A percentile compares a stretch with the other conserved stretches of the same genome.
Evolutionary conservation across 2,888 invertebrate species (phyloP).

Genomic region (Alloscopus bannaensis): DNA sequence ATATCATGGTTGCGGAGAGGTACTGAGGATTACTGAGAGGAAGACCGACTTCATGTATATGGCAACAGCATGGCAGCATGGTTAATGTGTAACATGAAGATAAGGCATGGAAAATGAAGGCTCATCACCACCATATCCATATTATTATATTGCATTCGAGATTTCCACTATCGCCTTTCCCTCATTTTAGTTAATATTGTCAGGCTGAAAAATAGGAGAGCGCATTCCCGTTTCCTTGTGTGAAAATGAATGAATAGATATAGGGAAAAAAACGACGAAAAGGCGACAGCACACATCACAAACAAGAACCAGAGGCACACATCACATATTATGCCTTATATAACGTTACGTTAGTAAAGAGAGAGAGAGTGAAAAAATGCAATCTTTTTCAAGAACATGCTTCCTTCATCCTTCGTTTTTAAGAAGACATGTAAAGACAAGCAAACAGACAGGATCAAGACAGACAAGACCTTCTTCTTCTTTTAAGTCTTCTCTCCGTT

Average conservation of each 20-base stretch:
- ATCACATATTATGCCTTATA: background rate
- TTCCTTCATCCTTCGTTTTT: slow-evolving; percentile 8
- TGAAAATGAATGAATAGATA: slow-evolving; percentile 59
- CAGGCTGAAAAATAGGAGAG: slow-evolving; percentile 16
- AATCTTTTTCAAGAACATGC: slow-evolving; percentile 20
- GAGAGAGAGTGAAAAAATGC: slow-evolving; percentile 25
- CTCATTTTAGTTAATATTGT: slow-evolving; percentile 50
- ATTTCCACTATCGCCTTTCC: slow-evolving; percentile 25
- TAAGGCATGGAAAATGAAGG: slow-evolving; percentile 25
- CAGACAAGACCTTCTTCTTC: slow-evolving; percentile 23
- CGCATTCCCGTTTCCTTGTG: slow-evolving; percentile 16
- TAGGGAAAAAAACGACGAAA: slow-evolving; percentile 44
- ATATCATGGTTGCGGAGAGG: background rate
- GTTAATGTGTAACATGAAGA: slow-evolving; percentile 37
- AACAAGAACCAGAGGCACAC: slow-evolving; percentile 28
- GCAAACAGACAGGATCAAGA: slow-evolving; percentile 51
- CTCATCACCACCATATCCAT: slow-evolving; percentile 16
- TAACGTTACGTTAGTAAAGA: too few relatives aligned
- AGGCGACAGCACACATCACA: slow-evolving; percentile 46
- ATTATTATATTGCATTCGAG: background rate
- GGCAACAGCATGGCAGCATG: slow-evolving; percentile 8
- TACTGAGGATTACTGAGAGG: too few relatives aligned
- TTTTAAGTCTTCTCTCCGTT: background rate
- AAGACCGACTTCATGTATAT: background rate
- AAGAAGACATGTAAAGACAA: slow-evolving; percentile 18